A percentile compares a stretch with the other conserved stretches of the same genome.
Conservation (phyloP, 2,113 vertebrate species). For the Gavialis gangeticus region DNA sequence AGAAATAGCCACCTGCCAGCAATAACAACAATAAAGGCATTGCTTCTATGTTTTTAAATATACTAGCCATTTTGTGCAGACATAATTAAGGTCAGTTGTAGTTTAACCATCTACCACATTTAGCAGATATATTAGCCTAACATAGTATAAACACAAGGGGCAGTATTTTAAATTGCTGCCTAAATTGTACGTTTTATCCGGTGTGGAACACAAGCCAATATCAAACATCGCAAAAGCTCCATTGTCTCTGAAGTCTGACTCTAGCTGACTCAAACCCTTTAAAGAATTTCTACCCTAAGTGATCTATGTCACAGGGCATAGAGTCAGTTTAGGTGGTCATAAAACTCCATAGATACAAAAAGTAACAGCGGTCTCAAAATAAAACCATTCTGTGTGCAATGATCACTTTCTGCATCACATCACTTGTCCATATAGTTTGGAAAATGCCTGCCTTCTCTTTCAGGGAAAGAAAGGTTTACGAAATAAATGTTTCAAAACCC, state of each 20-base stretch:
- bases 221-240: background rate
- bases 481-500: background rate
- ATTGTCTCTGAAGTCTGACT: background rate
- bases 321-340: background rate
- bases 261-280: background rate
- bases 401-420: too few relatives aligned
- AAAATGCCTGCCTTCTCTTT: background rate
- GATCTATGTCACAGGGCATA: background rate
- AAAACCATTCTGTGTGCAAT: background rate
- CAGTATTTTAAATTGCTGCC: background rate
- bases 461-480: background rate
- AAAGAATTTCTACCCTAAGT: background rate
- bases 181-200: background rate
- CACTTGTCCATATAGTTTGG: too few relatives aligned
- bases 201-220: background rate
- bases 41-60: too few relatives aligned
- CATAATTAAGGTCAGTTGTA: too few relatives aligned
- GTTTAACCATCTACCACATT: too few relatives aligned
- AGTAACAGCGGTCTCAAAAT: too few relatives aligned
- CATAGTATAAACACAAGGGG: too few relatives aligned
- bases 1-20: too few relatives aligned
- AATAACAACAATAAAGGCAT: too few relatives aligned
- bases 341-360: background rate
- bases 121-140: too few relatives aligned
- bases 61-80: too few relatives aligned